Evolutionary conservation across 1,140 invertebrate species (phyloP), one percentile per base, ranked within the genome.

Genomic region (Trachymyrmex cornetzi): DNA sequence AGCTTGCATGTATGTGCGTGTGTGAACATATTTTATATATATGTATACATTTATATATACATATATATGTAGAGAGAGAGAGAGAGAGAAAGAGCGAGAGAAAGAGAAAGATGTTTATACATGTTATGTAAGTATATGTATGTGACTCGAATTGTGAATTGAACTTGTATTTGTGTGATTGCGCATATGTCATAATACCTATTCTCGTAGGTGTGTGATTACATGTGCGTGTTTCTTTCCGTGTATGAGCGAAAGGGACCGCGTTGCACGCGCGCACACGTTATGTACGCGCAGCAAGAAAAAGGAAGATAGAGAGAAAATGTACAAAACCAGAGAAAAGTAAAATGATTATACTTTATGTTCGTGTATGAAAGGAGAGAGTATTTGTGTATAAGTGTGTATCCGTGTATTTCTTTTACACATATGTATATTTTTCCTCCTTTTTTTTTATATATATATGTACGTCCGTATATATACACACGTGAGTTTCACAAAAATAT

Each of bases 401-500:
- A 80, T 69, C 53, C 77, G 85, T 85, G 59, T 90, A 74, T 85
- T 75, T 64, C 19, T 77, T 55, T 88, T 86, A 86, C 81, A 89
- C 84, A 67, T 81, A 89, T 88, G 88, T 88, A 88, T 90, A 89
- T 72, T 86, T 84, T 66, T 64, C 34, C 77, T 90, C 80, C 71
- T 91, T 92, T 88, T 87, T 86, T 92, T 92, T 16, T 92, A 82
- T 89, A 87, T 72, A 86, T 89, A 87, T 86, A 90, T 90, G 71
- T 94, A 93, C 87, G 89, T 93, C 85, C 90, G 90, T 93, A 93
- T 94, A 93, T 94, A 92, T 93, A 94, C 92, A 94, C 92, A 94
- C 92, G 93, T 94, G 92, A 95, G 93, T 94, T 94, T 95, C 94
- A 95, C 94, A 95, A 95, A 95, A 95, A 95, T 94, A 94, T 95